phyloP scores from a whole-genome alignment of 2,888 invertebrate genomes.

The Caenorhabditis panamensis region DNA sequence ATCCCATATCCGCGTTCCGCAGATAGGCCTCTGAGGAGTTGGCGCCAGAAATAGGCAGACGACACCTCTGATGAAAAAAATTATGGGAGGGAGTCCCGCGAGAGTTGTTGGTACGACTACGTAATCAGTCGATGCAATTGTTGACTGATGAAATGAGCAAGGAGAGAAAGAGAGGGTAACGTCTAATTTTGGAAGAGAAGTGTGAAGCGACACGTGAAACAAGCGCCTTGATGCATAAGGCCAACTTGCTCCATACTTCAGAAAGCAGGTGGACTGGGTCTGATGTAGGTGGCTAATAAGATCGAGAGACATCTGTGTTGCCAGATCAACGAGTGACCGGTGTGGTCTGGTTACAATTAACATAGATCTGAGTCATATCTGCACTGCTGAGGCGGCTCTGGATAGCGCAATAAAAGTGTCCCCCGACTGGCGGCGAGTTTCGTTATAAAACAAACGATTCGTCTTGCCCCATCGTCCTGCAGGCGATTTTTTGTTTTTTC shows the following conservation, averaged over 20 bases:
- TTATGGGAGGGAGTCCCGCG: constrained; percentile 5
- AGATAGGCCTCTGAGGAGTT: constrained; percentile 52
- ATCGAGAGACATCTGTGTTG: too few relatives aligned
- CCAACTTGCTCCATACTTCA: neutral
- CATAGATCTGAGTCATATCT: constrained; percentile 27
- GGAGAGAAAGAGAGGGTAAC: neutral
- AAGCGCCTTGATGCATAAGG: neutral
- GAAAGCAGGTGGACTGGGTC: constrained; percentile 8
- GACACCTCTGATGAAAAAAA: constrained; percentile 20
- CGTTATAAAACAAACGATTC: constrained; percentile 55
- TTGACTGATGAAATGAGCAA: neutral
- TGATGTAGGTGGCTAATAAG: neutral
- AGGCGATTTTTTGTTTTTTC: constrained; percentile 50
- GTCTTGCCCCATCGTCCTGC: constrained; percentile 10
- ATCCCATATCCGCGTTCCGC: constrained; percentile 51
- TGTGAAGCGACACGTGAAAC: neutral
- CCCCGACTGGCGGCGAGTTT: constrained; percentile 25
- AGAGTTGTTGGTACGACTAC: neutral
- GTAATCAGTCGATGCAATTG: neutral
- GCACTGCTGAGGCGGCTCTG: constrained; percentile 9
- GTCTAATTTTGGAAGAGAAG: neutral
- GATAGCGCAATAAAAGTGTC: constrained; percentile 43
- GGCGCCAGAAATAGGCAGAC: constrained; percentile 22
- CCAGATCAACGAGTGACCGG: neutral
- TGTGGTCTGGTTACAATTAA: constrained; percentile 3